Evolutionary conservation across 2,888 invertebrate species (phyloP).

Genomic region (Melitaea athalia): DNA sequence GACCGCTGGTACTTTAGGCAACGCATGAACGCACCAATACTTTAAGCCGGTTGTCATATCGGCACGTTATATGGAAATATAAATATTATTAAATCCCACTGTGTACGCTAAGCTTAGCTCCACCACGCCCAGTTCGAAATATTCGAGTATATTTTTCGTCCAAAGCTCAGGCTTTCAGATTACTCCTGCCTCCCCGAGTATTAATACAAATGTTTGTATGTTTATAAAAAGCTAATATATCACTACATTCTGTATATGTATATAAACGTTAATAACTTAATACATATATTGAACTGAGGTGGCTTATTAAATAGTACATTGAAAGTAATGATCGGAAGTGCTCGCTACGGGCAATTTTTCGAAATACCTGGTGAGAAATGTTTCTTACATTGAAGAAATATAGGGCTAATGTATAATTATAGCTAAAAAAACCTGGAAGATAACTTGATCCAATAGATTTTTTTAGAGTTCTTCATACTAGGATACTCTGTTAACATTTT

Average conservation of each 20-base stretch:
- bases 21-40: too few relatives aligned
- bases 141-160: constrained; percentile 70
- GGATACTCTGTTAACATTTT: not conserved
- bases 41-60: too few relatives aligned
- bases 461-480: too few relatives aligned
- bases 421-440: too few relatives aligned
- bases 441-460: too few relatives aligned
- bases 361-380: too few relatives aligned
- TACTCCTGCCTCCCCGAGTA: constrained; percentile 47
- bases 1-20: too few relatives aligned
- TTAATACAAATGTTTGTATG: constrained; percentile 40
- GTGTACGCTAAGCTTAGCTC: constrained; percentile 48
- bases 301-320: not conserved
- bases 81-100: not conserved
- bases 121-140: constrained; percentile 56
- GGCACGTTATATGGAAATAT: too few relatives aligned
- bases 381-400: too few relatives aligned
- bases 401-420: too few relatives aligned
- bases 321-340: too few relatives aligned
- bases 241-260: not conserved
- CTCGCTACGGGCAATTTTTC: too few relatives aligned
- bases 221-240: constrained; percentile 36
- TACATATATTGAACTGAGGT: not conserved
- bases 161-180: constrained; percentile 75
- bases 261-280: not conserved